Conservation (phyloP, 2,113 vertebrate genomes). For the Anoura caudifer region DNA sequence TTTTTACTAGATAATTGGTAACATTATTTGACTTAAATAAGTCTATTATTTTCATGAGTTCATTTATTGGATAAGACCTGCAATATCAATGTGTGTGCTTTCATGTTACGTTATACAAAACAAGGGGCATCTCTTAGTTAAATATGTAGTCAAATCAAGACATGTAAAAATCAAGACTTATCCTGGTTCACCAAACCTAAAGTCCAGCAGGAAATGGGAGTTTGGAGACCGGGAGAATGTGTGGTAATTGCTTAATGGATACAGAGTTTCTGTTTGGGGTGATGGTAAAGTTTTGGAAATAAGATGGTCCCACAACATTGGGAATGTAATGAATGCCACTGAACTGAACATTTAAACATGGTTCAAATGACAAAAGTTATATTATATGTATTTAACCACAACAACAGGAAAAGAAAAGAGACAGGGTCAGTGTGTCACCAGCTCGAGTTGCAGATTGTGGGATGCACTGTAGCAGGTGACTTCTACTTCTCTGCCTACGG, state of each 20-base stretch:
- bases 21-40: background rate
- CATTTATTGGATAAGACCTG: background rate
- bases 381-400: background rate
- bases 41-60: background rate
- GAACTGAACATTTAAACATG: background rate
- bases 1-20: background rate
- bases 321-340: background rate
- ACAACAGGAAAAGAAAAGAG: background rate
- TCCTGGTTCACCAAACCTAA: background rate
- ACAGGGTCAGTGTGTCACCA: rapidly evolving
- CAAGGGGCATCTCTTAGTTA: background rate
- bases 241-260: background rate
- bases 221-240: background rate
- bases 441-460: rapidly evolving
- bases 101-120: background rate
- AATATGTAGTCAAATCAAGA: background rate
- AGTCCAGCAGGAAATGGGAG: background rate
- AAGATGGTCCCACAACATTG: background rate
- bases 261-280: background rate
- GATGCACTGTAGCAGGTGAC: too few species aligned
- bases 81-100: too few species aligned
- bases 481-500: rapidly evolving
- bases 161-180: too few species aligned
- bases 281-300: background rate
- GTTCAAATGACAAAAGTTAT: rapidly evolving